phyloP scores from a whole-genome alignment of 2,888 invertebrate genomes.

The Clunio marinus region DNA sequence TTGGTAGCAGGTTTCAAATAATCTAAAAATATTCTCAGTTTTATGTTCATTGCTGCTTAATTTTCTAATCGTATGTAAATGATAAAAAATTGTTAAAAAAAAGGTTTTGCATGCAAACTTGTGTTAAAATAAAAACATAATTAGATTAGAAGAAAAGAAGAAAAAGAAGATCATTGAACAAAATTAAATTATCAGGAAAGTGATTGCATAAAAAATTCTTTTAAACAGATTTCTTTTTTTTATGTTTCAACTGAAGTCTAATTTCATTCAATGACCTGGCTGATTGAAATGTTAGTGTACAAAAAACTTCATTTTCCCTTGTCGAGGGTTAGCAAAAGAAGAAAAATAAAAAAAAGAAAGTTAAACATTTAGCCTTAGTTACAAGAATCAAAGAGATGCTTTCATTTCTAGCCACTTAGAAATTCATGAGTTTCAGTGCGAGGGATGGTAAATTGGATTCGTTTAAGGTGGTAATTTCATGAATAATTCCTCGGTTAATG shows the following conservation, averaged over 20 bases:
- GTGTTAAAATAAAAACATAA: neutral
- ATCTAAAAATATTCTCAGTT: too few relatives aligned
- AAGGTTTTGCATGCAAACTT: slow-evolving; percentile 30
- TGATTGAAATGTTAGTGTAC: slow-evolving; percentile 27
- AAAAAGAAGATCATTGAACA: slow-evolving; percentile 12
- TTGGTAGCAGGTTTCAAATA: too few relatives aligned
- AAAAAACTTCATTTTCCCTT: slow-evolving; percentile 13
- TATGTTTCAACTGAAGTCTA: neutral
- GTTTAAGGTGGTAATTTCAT: slow-evolving; percentile 39
- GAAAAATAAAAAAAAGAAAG: neutral
- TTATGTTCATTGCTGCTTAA: too few relatives aligned
- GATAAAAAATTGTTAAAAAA: too few relatives aligned
- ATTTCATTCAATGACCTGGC: slow-evolving; percentile 38
- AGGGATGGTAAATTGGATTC: slow-evolving; percentile 33
- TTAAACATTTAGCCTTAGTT: neutral
- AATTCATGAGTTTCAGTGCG: slow-evolving; percentile 27
- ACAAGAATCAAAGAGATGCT: slow-evolving; percentile 10
- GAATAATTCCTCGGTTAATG: slow-evolving; percentile 37
- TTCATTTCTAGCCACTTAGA: neutral
- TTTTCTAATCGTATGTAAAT: too few relatives aligned
- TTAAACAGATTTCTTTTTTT: neutral
- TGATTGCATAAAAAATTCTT: neutral
- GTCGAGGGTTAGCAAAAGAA: neutral
- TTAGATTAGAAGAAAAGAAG: too few relatives aligned
- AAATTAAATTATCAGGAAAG: slow-evolving; percentile 15